phyloP scores from a whole-genome alignment of 2,113 vertebrate genomes.

The Pluvianellus socialis region DNA sequence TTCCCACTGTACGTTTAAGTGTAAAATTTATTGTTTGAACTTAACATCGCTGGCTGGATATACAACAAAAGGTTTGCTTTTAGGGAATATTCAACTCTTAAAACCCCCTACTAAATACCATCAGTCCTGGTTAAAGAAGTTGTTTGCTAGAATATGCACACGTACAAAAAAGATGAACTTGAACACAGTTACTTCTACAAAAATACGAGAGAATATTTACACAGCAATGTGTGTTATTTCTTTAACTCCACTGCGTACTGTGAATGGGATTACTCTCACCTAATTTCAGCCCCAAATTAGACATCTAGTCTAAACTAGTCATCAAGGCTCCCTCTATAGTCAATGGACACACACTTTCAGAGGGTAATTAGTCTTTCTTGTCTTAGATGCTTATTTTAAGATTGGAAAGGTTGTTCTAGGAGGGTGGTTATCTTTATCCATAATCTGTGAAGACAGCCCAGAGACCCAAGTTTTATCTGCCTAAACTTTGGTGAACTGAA shows the following conservation, averaged over 20 bases:
- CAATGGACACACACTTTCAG: not conserved
- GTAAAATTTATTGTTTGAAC: not conserved
- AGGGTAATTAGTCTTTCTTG: constrained; percentile 18
- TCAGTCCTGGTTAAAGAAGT: not conserved
- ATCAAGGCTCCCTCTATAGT: constrained; percentile 22
- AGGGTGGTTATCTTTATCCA: not conserved
- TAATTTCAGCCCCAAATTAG: constrained; percentile 35
- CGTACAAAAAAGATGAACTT: not conserved
- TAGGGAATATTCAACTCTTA: not conserved
- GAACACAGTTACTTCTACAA: not conserved
- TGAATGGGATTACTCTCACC: constrained; percentile 6
- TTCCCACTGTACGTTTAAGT: not conserved
- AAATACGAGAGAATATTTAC: not conserved
- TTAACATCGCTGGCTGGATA: not conserved
- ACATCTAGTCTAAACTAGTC: constrained; percentile 16
- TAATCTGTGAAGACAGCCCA: not conserved
- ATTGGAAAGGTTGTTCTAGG: not conserved
- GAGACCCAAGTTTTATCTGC: not conserved
- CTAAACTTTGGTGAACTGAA: not conserved
- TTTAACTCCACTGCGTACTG: not conserved
- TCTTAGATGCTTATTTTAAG: constrained; percentile 21
- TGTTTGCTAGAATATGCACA: not conserved
- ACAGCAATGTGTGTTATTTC: not conserved
- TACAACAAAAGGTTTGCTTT: not conserved
- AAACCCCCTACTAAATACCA: not conserved